Conservation (phyloP, 2,888 invertebrate genomes). For the Anthophora plumipes region DNA sequence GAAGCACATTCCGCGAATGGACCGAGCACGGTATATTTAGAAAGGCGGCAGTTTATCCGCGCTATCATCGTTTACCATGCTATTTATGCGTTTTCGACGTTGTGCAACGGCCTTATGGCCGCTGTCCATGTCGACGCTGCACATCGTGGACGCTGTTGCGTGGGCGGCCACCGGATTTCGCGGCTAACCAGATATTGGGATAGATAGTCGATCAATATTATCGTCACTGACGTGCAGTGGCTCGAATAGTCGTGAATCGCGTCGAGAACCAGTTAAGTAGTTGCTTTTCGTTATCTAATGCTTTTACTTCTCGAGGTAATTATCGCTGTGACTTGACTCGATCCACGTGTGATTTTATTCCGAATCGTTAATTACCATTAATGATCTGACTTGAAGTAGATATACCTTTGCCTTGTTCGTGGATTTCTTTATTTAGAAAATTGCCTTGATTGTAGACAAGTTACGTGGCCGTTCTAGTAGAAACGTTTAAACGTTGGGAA, state of each 20-base stretch:
- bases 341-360: not conserved
- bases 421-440: not conserved
- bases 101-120: slow-evolving; percentile 57
- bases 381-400: not conserved
- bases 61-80: slow-evolving; percentile 61
- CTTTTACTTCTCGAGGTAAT: slow-evolving; percentile 7
- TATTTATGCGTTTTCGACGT: slow-evolving; percentile 64
- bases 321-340: slow-evolving; percentile 8
- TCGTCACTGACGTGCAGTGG: slow-evolving; percentile 23
- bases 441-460: too few species aligned
- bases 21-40: slow-evolving; percentile 59
- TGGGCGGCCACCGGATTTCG: slow-evolving; percentile 64
- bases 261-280: not conserved
- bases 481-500: too few species aligned
- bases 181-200: slow-evolving; percentile 66
- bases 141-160: slow-evolving; percentile 29
- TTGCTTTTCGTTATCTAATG: slow-evolving; percentile 17
- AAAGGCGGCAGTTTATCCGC: slow-evolving; percentile 56
- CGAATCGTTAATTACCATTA: not conserved
- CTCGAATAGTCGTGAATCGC: slow-evolving; percentile 13
- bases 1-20: slow-evolving; percentile 58
- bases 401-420: not conserved
- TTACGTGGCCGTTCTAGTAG: too few species aligned
- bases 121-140: slow-evolving; percentile 38
- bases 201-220: slow-evolving; percentile 59